These are phyloP conservation scores for Odiellus spinosus DNA, from an alignment of 2,888 invertebrate genomes.

Conservation along the genomic window DNA sequence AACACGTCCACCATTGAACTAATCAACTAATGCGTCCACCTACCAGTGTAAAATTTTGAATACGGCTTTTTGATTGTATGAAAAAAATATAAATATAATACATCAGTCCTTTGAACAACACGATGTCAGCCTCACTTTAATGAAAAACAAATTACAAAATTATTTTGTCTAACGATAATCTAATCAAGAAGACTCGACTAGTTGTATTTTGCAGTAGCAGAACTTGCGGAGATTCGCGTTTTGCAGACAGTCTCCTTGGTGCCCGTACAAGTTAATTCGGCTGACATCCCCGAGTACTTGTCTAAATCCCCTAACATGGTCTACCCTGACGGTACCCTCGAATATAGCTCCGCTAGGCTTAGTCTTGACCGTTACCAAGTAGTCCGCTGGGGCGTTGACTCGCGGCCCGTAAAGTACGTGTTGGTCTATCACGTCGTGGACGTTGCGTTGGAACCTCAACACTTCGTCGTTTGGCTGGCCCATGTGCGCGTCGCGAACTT, in stretches of 20 bases:
- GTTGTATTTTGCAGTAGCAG: conserved; percentile 26
- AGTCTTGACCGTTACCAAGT: conserved; percentile 45
- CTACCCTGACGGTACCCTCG: conserved; percentile 55
- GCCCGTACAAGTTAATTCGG: conserved; percentile 30
- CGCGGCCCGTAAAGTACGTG: conserved; percentile 14
- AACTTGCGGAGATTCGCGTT: conserved; percentile 26
- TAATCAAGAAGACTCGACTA: background rate
- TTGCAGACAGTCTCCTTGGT: conserved; percentile 29
- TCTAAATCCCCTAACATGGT: conserved; percentile 15
- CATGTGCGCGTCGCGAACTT: conserved; percentile 12
- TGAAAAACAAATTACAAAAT: too few species aligned
- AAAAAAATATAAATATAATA: too few species aligned
- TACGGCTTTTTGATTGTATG: too few species aligned
- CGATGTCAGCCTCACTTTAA: too few species aligned
- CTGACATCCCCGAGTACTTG: conserved; percentile 45
- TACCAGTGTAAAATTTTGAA: too few species aligned
- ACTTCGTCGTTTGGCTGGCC: conserved; percentile 15
- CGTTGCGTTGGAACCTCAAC: conserved; percentile 13
- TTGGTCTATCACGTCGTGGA: conserved; percentile 14
- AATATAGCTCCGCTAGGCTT: conserved; percentile 54
- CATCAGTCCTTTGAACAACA: too few species aligned
- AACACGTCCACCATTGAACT: too few species aligned
- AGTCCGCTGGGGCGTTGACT: conserved; percentile 30
- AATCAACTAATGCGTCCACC: too few species aligned
- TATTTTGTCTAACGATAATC: too few species aligned